Conservation (phyloP, 2,888 invertebrate species). For the Eumacrocentrus americanus region DNA sequence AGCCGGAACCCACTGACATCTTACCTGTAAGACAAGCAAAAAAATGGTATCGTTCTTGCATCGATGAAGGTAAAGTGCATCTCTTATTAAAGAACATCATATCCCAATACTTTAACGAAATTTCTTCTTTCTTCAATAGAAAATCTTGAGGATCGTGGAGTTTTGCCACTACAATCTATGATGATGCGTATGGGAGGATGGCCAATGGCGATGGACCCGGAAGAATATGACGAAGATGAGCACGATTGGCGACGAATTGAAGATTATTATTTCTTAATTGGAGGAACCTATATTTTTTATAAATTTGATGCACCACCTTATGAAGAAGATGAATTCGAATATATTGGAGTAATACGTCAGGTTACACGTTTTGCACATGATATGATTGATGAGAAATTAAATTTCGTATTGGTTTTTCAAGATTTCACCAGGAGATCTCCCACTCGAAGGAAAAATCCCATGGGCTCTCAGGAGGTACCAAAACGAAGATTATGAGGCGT, state of each 20-base stretch:
- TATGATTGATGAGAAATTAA: no score
- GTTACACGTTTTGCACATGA: no score
- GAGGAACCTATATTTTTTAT: constrained; percentile 29
- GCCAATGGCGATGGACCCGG: constrained; percentile 41
- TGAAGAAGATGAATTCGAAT: no score
- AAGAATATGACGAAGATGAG: constrained; percentile 41
- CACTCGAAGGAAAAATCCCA: no score
- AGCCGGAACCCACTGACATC: constrained; percentile 33
- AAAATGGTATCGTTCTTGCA: constrained; percentile 42
- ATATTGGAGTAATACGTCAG: no score
- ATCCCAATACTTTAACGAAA: no score
- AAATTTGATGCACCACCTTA: no score
- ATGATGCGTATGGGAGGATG: constrained; percentile 36
- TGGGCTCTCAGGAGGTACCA: no score
- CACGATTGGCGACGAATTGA: constrained; percentile 44
- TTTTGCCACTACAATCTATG: constrained; percentile 41
- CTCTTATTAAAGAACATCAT: no score
- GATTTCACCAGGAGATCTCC: no score
- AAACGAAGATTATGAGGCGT: constrained; percentile 29
- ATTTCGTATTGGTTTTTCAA: no score
- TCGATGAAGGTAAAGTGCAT: constrained; percentile 42
- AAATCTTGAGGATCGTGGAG: constrained; percentile 34
- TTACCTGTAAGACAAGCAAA: constrained; percentile 40
- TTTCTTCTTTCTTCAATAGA: no score
- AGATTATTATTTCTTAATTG: constrained; percentile 37